Evolutionary conservation across 2,888 invertebrate genomes (phyloP).

Genomic region (Azorinus chamasolen): DNA sequence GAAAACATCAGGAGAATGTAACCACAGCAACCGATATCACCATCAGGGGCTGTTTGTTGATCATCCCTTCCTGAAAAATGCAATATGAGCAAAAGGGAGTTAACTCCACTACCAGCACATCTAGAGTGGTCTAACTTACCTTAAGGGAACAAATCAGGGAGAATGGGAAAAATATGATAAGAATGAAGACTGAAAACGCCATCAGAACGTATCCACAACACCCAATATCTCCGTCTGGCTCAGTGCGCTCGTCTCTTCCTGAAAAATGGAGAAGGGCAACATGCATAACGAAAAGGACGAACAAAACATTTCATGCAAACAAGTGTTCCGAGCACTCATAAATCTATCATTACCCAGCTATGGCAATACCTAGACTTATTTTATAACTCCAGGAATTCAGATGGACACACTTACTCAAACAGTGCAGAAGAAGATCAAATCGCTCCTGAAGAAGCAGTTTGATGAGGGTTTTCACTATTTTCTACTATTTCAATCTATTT

Average conservation of each 20-base stretch:
- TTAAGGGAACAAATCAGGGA: slow-evolving; percentile 63
- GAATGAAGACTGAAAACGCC: slow-evolving; percentile 55
- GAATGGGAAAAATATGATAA: slow-evolving; percentile 63
- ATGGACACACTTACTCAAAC: no score
- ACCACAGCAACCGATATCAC: slow-evolving; percentile 61
- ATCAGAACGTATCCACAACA: slow-evolving; percentile 62
- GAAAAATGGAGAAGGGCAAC: neutral
- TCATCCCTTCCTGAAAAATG: slow-evolving; percentile 35
- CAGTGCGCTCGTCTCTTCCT: slow-evolving; percentile 38
- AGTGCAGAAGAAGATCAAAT: no score
- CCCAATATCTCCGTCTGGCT: slow-evolving; percentile 57
- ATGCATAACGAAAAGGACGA: no score
- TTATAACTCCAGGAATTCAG: no score
- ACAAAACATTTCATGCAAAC: no score
- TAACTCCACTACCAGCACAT: no score
- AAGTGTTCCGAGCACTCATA: no score
- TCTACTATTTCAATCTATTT: no score
- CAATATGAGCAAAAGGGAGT: neutral
- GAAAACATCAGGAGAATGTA: slow-evolving; percentile 61
- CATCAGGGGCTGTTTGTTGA: slow-evolving; percentile 41
- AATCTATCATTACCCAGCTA: no score
- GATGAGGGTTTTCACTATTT: no score
- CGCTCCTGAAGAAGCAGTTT: no score
- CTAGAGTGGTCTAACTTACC: slow-evolving; percentile 31
- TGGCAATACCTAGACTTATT: no score